A percentile compares a stretch with the other conserved stretches of the same genome.
Conservation (phyloP, 2,113 vertebrate genomes). For the Vireo altiloquus region DNA sequence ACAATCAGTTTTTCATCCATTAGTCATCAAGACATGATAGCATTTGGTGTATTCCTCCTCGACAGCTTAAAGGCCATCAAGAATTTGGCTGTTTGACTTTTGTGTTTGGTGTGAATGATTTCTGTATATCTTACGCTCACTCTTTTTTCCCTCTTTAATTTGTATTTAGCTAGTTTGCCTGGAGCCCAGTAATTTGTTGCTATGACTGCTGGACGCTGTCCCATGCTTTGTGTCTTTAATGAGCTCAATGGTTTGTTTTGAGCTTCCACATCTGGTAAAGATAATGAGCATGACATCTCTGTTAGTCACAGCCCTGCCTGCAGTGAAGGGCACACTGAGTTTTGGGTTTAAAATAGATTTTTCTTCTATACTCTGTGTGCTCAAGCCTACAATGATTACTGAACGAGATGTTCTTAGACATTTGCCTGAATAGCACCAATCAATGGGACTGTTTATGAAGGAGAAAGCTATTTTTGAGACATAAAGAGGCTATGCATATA, state of each 20-base stretch:
- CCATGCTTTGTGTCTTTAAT: slow-evolving; percentile 57
- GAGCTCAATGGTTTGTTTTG: slow-evolving; percentile 37
- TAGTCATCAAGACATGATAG: background rate
- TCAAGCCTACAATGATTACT: slow-evolving; percentile 31
- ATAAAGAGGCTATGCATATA: background rate
- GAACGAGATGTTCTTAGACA: slow-evolving; percentile 59
- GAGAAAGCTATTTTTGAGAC: slow-evolving; percentile 15
- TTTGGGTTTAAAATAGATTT: slow-evolving; percentile 64
- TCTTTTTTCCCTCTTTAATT: slow-evolving; percentile 1
- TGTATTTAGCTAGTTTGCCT: slow-evolving; percentile 30
- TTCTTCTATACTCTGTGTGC: slow-evolving; percentile 15
- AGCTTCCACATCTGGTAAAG: slow-evolving; percentile 52
- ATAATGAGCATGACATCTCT: slow-evolving; percentile 62
- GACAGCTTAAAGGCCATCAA: background rate
- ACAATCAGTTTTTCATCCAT: background rate
- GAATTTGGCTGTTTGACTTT: background rate
- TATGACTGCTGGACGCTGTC: slow-evolving; percentile 41
- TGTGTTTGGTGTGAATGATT: slow-evolving; percentile 9
- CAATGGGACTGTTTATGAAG: slow-evolving; percentile 26
- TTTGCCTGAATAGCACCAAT: slow-evolving; percentile 44
- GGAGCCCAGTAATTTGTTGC: slow-evolving; percentile 49
- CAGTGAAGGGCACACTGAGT: background rate
- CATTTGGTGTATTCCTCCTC: background rate
- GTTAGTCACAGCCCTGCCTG: slow-evolving; percentile 60
- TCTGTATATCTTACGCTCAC: background rate